These are phyloP conservation scores for Chaetodon auriga DNA, from an alignment of 2,113 vertebrate species.

Conservation along the genomic window DNA sequence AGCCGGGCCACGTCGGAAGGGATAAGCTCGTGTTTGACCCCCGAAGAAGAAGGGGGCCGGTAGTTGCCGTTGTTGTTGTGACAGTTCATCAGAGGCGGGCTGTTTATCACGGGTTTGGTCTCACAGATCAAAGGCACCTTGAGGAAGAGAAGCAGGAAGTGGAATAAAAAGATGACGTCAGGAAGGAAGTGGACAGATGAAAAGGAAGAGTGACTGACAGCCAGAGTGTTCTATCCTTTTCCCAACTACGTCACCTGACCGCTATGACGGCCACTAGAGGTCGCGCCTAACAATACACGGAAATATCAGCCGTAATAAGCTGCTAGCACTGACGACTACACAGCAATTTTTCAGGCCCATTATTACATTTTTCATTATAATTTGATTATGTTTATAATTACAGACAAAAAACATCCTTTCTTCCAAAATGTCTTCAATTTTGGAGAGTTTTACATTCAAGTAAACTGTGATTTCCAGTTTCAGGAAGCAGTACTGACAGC, in stretches of 20 bases:
- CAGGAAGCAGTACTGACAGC: background rate
- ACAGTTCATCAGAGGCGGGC: constrained; percentile 89
- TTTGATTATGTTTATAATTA: no score
- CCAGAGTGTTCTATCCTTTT: background rate
- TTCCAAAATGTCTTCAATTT: no score
- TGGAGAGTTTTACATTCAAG: background rate
- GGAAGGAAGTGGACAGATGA: background rate
- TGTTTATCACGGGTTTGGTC: constrained; percentile 86
- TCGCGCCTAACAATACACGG: no score
- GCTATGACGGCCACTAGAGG: no score
- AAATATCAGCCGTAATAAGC: no score
- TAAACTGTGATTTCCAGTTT: background rate
- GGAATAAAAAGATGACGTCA: background rate
- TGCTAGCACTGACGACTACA: no score
- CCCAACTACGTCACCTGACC: no score
- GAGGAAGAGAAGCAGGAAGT: background rate
- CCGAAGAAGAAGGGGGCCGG: constrained; percentile 69
- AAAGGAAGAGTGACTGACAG: background rate
- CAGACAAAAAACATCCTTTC: no score
- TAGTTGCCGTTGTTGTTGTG: constrained; percentile 92
- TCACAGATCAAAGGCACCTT: constrained; percentile 92
- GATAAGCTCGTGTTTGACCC: constrained; percentile 85
- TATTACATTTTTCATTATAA: no score
- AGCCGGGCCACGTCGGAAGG: constrained; percentile 85
- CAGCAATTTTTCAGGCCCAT: no score